A percentile compares a stretch with the other conserved stretches of the same genome.
Conservation (phyloP, 2,113 vertebrate species). For the Patagioenas fasciata region DNA sequence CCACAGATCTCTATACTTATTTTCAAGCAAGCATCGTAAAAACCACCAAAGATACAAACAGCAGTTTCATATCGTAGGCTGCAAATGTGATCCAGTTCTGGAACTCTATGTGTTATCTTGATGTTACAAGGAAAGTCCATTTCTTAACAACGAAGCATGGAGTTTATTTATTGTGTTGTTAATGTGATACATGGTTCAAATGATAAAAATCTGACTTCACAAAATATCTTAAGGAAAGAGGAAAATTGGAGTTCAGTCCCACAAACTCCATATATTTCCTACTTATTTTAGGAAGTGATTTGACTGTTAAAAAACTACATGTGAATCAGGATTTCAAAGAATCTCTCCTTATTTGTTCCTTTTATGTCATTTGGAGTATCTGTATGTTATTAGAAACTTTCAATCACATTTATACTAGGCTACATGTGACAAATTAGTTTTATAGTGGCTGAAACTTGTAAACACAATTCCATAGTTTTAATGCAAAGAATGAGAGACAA, state of each 20-base stretch:
- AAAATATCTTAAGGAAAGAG: not conserved
- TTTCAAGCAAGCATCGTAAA: not conserved
- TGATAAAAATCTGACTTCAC: not conserved
- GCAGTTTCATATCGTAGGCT: not conserved
- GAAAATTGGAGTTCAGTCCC: not conserved
- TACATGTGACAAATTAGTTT: not conserved
- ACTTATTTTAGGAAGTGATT: not conserved
- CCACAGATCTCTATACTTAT: not conserved
- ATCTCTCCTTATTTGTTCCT: not conserved
- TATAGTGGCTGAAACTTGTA: not conserved
- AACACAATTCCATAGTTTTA: not conserved
- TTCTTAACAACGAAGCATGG: not conserved
- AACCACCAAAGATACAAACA: slow-evolving; percentile 1
- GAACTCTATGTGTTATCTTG: not conserved
- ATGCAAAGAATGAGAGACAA: not conserved
- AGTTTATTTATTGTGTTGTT: not conserved
- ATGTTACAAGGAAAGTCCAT: not conserved
- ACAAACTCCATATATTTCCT: not conserved
- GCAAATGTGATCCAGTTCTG: not conserved
- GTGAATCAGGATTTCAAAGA: not conserved
- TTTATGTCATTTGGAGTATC: not conserved
- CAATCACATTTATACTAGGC: not conserved
- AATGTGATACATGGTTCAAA: not conserved
- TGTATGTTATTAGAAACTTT: not conserved
- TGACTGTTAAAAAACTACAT: not conserved